A percentile compares a stretch with the other conserved stretches of the same genome.
Conservation (phyloP, 2,113 vertebrate species). For the Psilopsiagon aurifrons region DNA sequence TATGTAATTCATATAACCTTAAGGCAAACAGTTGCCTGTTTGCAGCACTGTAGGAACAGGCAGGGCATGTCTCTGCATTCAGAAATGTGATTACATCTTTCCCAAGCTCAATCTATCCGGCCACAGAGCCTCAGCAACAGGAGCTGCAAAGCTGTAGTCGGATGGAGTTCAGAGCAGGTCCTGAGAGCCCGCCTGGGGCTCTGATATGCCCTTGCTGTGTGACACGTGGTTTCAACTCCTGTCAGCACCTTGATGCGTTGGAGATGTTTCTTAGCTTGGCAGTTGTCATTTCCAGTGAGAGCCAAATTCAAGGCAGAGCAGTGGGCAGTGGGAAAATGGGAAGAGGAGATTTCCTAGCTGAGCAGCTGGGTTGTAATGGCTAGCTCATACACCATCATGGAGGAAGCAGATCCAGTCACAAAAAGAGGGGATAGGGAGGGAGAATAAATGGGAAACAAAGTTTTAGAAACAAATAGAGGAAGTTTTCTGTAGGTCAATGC, state of each 20-base stretch:
- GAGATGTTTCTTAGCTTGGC: neutral
- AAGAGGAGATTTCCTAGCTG: neutral
- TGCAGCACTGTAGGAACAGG: neutral
- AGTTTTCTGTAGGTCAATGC: neutral
- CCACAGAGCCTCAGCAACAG: neutral
- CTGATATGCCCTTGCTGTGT: fast-evolving
- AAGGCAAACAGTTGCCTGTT: neutral
- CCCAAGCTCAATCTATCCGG: neutral
- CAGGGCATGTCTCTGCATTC: neutral
- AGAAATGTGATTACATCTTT: neutral
- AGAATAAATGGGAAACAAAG: neutral
- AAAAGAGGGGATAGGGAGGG: neutral
- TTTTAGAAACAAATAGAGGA: slow-evolving; percentile 58
- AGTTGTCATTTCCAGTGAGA: neutral
- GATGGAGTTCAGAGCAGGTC: neutral
- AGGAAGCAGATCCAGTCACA: slow-evolving; percentile 1
- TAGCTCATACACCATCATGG: neutral
- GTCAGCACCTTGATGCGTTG: neutral
- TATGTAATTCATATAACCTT: neutral
- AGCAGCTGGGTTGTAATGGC: neutral
- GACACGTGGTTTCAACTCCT: fast-evolving
- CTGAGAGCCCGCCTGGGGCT: neutral
- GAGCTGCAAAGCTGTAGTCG: neutral
- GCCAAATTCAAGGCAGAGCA: neutral
- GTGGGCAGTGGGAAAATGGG: neutral